These are phyloP conservation scores for Probaryconus sp. DNA, from an alignment of 1,140 invertebrate species.

Conservation along the genomic window DNA sequence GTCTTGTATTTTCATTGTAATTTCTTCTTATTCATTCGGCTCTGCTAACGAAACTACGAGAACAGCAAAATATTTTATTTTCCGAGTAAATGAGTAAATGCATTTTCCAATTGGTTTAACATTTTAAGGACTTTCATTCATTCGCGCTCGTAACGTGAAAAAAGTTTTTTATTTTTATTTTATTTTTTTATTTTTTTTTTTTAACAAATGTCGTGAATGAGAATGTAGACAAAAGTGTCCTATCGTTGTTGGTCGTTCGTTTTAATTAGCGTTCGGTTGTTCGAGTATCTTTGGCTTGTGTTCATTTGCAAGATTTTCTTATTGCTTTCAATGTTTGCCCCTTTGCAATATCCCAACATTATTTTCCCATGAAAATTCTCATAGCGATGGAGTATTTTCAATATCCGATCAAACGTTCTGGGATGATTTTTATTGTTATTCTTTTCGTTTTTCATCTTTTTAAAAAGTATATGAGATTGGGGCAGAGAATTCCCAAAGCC, in stretches of 20 bases:
- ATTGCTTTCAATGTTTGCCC: too few relatives aligned
- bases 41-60: neutral
- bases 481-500: conserved; percentile 45
- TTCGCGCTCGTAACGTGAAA: too few relatives aligned
- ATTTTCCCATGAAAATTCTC: conserved; percentile 4
- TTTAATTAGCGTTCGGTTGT: too few relatives aligned
- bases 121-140: conserved; percentile 20
- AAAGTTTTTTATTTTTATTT: too few relatives aligned
- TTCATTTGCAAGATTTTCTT: too few relatives aligned
- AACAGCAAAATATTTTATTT: conserved; percentile 45
- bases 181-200: too few relatives aligned
- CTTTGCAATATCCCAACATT: too few relatives aligned
- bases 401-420: conserved; percentile 39
- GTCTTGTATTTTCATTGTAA: conserved; percentile 47
- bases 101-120: conserved; percentile 46
- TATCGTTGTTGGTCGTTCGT: neutral
- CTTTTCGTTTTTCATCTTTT: conserved; percentile 31
- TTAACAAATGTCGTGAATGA: too few relatives aligned
- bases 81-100: conserved; percentile 12
- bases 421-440: conserved; percentile 50
- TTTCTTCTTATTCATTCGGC: conserved; percentile 52
- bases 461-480: conserved; percentile 44
- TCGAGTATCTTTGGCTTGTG: too few relatives aligned
- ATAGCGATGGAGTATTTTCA: conserved; percentile 37
- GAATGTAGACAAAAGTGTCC: too few relatives aligned